Conservation (phyloP, 1,140 invertebrate genomes). For the Lordiphosa collinella region DNA sequence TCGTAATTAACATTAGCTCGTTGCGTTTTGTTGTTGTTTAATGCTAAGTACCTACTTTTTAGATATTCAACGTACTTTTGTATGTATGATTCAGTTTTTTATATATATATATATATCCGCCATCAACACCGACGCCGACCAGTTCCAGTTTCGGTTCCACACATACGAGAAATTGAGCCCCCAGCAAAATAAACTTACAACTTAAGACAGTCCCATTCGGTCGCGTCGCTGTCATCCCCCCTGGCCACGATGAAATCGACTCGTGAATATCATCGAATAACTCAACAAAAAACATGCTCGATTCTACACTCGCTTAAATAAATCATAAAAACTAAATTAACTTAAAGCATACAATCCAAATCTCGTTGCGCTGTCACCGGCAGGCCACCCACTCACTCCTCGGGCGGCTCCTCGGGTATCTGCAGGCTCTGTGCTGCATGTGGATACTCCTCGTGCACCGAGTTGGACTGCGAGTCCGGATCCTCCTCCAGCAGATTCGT, state of each 20-base stretch:
- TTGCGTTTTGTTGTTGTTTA: slow-evolving; percentile 43
- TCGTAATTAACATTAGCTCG: slow-evolving; percentile 47
- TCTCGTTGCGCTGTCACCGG: slow-evolving; percentile 28
- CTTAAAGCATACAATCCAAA: slow-evolving; percentile 63
- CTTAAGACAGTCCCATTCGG: slow-evolving; percentile 39
- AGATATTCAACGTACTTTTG: slow-evolving; percentile 56
- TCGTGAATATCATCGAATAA: slow-evolving; percentile 32
- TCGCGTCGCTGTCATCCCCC: background rate
- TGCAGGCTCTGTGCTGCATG: slow-evolving; percentile 72
- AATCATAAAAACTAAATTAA: slow-evolving; percentile 70
- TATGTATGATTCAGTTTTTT: slow-evolving; percentile 45
- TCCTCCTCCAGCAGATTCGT: slow-evolving; percentile 66
- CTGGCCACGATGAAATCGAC: slow-evolving; percentile 5
- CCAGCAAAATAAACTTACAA: slow-evolving; percentile 54
- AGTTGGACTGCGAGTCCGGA: slow-evolving; percentile 69
- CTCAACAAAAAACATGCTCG: slow-evolving; percentile 37
- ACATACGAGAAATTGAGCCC: slow-evolving; percentile 42
- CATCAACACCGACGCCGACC: too few relatives aligned
- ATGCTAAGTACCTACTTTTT: slow-evolving; percentile 68
- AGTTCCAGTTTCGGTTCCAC: slow-evolving; percentile 1
- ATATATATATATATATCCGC: slow-evolving; percentile 16
- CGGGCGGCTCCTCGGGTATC: slow-evolving; percentile 75
- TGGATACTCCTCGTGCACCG: slow-evolving; percentile 71
- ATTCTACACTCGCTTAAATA: slow-evolving; percentile 58
- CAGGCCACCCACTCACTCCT: slow-evolving; percentile 48